Percentiles rank a stretch among this genome's conserved stretches.
phyloP scores from a whole-genome alignment of 2,888 invertebrate genomes.

The Philonicus albiceps region DNA sequence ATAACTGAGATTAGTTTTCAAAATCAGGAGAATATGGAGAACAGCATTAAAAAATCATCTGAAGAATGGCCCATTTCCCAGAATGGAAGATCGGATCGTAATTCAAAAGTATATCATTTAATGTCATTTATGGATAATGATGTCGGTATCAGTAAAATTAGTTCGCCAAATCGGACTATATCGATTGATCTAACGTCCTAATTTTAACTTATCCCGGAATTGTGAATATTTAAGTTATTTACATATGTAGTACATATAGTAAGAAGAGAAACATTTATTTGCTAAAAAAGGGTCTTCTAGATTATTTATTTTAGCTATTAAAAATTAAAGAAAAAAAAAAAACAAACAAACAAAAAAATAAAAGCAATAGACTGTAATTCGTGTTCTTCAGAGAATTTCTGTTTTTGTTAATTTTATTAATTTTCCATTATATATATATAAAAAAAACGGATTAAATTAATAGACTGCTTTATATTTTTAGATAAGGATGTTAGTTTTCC shows the following conservation, averaged over 20 bases:
- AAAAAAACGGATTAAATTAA: neutral
- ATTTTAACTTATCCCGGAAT: slow-evolving; percentile 29
- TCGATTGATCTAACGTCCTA: slow-evolving; percentile 62
- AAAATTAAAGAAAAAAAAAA: neutral
- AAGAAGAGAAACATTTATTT: neutral
- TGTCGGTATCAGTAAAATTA: slow-evolving; percentile 50
- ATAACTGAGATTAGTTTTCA: slow-evolving; percentile 47
- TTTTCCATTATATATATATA: neutral
- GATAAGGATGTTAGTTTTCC: neutral
- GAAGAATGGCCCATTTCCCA: slow-evolving; percentile 42
- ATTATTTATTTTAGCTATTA: slow-evolving; percentile 14
- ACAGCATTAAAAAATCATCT: slow-evolving; percentile 44
- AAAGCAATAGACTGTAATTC: slow-evolving; percentile 12
- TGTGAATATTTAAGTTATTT: neutral
- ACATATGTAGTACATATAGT: neutral
- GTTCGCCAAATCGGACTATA: slow-evolving; percentile 56
- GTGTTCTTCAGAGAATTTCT: slow-evolving; percentile 9
- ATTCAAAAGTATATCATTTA: slow-evolving; percentile 43
- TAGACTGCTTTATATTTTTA: slow-evolving; percentile 3
- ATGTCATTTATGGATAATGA: slow-evolving; percentile 29
- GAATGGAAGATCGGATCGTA: slow-evolving; percentile 50
- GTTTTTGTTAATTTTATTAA: neutral
- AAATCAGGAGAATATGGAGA: slow-evolving; percentile 56
- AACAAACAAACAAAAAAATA: slow-evolving; percentile 3
- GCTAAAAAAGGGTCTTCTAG: neutral